Evolutionary conservation across 2,888 invertebrate genomes (phyloP), one percentile per base, ranked within the genome.

Genomic region (Rotaria sp.): DNA sequence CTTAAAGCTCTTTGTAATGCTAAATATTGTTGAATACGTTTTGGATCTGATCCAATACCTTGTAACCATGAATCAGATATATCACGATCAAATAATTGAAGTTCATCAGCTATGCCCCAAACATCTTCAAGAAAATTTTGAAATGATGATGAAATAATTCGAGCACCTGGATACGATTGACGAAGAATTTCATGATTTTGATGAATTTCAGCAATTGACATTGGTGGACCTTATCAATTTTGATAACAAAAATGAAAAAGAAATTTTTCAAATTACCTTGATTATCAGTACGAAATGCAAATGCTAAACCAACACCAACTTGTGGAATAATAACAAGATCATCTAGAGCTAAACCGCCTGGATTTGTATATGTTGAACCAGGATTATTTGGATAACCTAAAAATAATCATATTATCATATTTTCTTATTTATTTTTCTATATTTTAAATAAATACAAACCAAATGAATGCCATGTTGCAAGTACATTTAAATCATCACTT

Each of bases 231-330:
- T 67, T 18, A 21, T 1, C 15, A 21, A 18, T 35, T 67, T 30
- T 18, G 7, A 67, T 35, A 30, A 21, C 13, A 67, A 5, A 10
- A 55, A 55, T 2, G 10, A 8, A 7, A 30, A n/a, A 5, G 24
- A 24, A 52, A 24, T 24, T 5, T 5, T 52, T 24, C 1, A 52
- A 13, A 8, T 67, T 67, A 67, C 90, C 90, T 45, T 88, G 88
- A 88, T 90, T 90, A 87, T 90, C 90, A 84, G 89, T 89, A 85
- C 90, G 88, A 87, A 90, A 90, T 21, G 89, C 89, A 88, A 90
- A 90, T 87, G 90, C 90, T 84, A 90, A 87, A 24, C 88, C 90
- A 84, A 90, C 88, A 48, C 88, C 85, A 85, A 89, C 88, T 38
- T 88, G 88, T n/a, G 88, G 87, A 8, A 88, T 84, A 35, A 88